Conservation (phyloP, 2,113 vertebrate genomes). For the Pithys albifrons region DNA sequence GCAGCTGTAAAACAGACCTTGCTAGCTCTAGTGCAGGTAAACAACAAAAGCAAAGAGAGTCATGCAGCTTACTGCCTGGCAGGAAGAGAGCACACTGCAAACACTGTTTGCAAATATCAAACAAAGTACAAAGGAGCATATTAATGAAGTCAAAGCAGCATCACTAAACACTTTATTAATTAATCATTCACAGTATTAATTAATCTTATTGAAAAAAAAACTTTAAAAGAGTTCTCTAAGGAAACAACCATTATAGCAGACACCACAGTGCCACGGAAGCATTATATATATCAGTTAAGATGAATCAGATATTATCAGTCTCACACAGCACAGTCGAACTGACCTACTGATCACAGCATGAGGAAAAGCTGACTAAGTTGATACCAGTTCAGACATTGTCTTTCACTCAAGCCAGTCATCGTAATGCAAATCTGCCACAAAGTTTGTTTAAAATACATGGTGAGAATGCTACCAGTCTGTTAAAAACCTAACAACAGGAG, state of each 20-base stretch:
- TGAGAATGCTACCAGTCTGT: background rate
- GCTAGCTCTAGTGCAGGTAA: background rate
- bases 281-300: background rate
- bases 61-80: background rate
- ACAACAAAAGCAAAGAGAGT: background rate
- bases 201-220: background rate
- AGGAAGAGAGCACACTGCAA: background rate
- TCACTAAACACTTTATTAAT: background rate
- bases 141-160: slow-evolving; percentile 20
- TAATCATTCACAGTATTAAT: background rate
- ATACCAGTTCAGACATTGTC: background rate
- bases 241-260: background rate
- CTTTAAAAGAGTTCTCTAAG: background rate
- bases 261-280: background rate
- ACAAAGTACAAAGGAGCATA: background rate
- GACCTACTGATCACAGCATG: background rate
- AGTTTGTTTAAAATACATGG: background rate
- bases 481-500: background rate
- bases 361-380: background rate
- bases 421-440: background rate
- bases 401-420: background rate
- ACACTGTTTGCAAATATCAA: background rate
- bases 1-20: background rate
- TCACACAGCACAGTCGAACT: background rate
- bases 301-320: background rate